A percentile compares a stretch with the other conserved stretches of the same genome.
These are phyloP conservation scores for Ammodytes marinus DNA, from an alignment of 2,113 vertebrate species.

Conservation along the genomic window DNA sequence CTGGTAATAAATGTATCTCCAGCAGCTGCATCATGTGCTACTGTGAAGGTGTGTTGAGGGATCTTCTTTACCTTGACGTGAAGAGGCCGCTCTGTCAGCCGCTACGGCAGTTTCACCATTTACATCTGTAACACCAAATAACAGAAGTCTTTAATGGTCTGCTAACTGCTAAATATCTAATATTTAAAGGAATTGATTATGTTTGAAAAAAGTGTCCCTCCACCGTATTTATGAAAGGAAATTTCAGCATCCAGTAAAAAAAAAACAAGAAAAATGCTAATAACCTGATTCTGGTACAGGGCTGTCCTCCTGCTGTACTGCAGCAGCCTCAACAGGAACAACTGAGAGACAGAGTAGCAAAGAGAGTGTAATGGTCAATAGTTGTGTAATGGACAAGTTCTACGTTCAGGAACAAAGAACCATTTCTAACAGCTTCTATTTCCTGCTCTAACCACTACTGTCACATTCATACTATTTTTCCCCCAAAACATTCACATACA, in stretches of 20 bases:
- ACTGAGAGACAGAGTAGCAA: background rate
- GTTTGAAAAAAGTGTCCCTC: background rate
- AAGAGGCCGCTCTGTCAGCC: background rate
- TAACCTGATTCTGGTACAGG: background rate
- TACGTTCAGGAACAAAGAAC: background rate
- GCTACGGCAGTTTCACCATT: background rate
- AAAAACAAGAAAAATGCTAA: background rate
- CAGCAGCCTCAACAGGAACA: background rate
- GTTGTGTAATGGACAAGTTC: too few species aligned
- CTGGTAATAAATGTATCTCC: background rate
- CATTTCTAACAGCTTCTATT: background rate
- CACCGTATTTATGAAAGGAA: background rate
- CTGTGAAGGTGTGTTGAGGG: background rate
- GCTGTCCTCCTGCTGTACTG: background rate
- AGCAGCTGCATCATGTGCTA: background rate
- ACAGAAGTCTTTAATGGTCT: background rate
- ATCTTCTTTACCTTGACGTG: slow-evolving; percentile 11
- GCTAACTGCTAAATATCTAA: background rate
- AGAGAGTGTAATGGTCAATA: background rate
- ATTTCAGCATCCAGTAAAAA: background rate
- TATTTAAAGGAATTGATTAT: background rate
- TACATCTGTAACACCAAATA: background rate
- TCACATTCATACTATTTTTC: background rate
- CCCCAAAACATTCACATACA: background rate
- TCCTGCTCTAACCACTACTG: background rate